Conservation (phyloP, 2,888 invertebrate genomes). For the Lobophora halterata region DNA sequence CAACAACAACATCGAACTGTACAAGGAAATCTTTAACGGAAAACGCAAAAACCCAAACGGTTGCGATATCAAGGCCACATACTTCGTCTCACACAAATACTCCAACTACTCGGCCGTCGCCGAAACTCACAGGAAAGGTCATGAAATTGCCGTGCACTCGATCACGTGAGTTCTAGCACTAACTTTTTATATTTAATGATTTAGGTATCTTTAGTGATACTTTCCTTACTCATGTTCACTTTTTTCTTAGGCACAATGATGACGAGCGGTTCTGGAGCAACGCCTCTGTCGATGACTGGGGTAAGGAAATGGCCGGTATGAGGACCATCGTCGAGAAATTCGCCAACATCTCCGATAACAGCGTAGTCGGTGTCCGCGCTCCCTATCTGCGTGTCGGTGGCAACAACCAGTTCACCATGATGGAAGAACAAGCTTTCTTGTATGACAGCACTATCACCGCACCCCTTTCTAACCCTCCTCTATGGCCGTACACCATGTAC, state of each 20-base stretch:
- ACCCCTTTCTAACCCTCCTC: constrained; percentile 93
- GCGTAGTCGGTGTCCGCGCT: constrained; percentile 94
- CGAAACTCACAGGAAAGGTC: constrained; percentile 94
- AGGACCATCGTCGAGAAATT: constrained; percentile 94
- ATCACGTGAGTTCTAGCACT: constrained; percentile 87
- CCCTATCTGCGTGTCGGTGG: constrained; percentile 96
- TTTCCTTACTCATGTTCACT: constrained; percentile 7
- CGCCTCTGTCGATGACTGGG: constrained; percentile 95
- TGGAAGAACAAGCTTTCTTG: constrained; percentile 96
- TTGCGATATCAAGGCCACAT: constrained; percentile 95
- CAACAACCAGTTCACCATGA: constrained; percentile 98
- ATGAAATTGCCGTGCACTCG: constrained; percentile 96
- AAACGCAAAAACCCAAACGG: constrained; percentile 96
- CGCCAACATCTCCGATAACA: constrained; percentile 94
- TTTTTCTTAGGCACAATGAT: constrained; percentile 87
- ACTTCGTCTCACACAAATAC: constrained; percentile 96
- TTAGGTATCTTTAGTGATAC: constrained; percentile 1
- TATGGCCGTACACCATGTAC: constrained; percentile 99
- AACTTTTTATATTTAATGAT: constrained; percentile 7
- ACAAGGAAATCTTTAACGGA: constrained; percentile 94
- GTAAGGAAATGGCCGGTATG: constrained; percentile 97
- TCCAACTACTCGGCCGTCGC: constrained; percentile 96
- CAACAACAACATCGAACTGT: constrained; percentile 96
- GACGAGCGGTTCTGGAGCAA: constrained; percentile 96
- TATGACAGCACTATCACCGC: constrained; percentile 98